Conservation (phyloP, 2,888 invertebrate species). For the Endotricha flammealis region DNA sequence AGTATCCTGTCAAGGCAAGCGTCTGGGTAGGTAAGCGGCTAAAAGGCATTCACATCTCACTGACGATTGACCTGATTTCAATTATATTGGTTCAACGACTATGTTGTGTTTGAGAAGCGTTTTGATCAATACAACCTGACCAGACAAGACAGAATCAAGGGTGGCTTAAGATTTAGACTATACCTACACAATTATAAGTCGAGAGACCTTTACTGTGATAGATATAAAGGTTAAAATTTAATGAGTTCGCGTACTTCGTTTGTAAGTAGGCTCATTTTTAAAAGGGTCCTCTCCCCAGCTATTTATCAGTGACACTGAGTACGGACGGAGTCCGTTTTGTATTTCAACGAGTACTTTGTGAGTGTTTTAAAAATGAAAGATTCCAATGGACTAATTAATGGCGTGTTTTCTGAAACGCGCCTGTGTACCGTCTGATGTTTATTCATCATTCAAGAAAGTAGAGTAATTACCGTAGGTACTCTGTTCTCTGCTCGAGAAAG, state of each 20-base stretch:
- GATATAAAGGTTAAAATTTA: constrained; percentile 8
- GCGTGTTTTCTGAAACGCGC: constrained; percentile 19
- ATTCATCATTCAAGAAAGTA: constrained; percentile 20
- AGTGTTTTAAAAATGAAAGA: constrained; percentile 28
- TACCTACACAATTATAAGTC: neutral
- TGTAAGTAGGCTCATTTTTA: constrained; percentile 12
- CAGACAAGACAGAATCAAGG: constrained; percentile 4
- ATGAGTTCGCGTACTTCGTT: constrained; percentile 7
- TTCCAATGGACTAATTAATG: constrained; percentile 32
- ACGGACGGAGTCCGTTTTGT: constrained; percentile 23
- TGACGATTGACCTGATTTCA: constrained; percentile 1
- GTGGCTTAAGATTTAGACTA: neutral
- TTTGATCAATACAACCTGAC: constrained; percentile 6
- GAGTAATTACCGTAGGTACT: constrained; percentile 17
- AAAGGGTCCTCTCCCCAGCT: constrained; percentile 24
- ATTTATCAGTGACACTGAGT: constrained; percentile 32
- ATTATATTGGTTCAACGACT: constrained; percentile 5
- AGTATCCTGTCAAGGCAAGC: neutral
- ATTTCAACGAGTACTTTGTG: constrained; percentile 23
- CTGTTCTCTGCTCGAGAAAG: constrained; percentile 16
- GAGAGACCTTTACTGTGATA: neutral
- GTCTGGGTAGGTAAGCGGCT: neutral
- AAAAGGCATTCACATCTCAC: constrained; percentile 1
- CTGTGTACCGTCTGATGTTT: constrained; percentile 18
- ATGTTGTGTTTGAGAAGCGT: neutral